Percentiles rank a stretch among this genome's conserved stretches.
Conservation (phyloP, 1,140 invertebrate species). For the Drosophila kohkoa region DNA sequence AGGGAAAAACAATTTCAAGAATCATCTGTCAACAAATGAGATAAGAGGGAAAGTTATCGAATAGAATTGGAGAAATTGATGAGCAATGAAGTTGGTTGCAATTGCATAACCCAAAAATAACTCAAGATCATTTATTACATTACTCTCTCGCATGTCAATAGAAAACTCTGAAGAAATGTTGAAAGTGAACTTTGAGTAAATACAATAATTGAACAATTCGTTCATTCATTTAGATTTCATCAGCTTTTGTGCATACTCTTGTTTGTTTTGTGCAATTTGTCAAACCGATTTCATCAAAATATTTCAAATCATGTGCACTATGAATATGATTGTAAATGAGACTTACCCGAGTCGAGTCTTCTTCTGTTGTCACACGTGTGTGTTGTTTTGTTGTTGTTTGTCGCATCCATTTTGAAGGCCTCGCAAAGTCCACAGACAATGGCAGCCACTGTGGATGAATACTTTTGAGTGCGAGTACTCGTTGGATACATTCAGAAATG, state of each 20-base stretch:
- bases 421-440: conserved; percentile 7
- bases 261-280: conserved; percentile 11
- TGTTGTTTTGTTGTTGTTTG: conserved; percentile 4
- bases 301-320: conserved; percentile 11
- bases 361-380: conserved; percentile 26
- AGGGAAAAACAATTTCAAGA: conserved; percentile 15
- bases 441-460: conserved; percentile 23
- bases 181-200: background rate
- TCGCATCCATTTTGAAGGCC: conserved; percentile 30
- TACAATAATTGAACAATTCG: background rate
- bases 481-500: conserved; percentile 45
- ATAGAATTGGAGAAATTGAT: background rate
- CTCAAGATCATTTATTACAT: background rate
- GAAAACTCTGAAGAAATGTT: background rate
- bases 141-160: background rate
- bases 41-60: conserved; percentile 18
- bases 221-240: background rate
- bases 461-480: conserved; percentile 12
- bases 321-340: background rate
- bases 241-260: background rate
- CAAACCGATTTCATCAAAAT: conserved; percentile 3
- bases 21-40: conserved; percentile 25
- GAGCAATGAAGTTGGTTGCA: too few species aligned
- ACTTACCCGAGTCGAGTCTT: background rate
- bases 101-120: background rate